Evolutionary conservation across 2,797 vertebrate species (phyloP).

Genomic region (Rhinogobio ventralis): DNA sequence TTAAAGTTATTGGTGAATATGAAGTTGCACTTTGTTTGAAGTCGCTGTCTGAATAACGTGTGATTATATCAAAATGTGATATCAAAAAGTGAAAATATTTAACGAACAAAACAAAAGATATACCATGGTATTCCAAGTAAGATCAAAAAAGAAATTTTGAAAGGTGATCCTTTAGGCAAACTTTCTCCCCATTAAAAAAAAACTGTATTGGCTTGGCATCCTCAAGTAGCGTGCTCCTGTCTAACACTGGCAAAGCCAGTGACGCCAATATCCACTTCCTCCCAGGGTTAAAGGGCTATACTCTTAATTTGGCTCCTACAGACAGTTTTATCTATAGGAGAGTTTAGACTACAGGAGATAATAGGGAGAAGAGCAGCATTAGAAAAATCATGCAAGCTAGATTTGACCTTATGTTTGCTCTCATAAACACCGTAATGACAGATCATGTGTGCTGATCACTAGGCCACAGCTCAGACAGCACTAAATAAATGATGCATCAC

Average conservation of each 20-base stretch:
- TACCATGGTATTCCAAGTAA: background rate
- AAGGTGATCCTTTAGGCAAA: background rate
- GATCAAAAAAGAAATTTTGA: background rate
- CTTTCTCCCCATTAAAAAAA: no score
- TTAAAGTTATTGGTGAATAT: background rate
- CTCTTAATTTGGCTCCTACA: background rate
- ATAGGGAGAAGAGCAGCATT: background rate
- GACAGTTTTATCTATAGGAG: background rate
- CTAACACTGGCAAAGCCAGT: no score
- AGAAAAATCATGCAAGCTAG: background rate
- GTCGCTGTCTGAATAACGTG: background rate
- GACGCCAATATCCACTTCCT: background rate
- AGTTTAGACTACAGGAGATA: background rate
- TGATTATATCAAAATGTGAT: background rate
- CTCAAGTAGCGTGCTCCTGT: background rate
- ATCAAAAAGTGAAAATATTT: background rate
- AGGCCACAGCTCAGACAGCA: background rate
- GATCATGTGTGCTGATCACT: constrained; percentile 13
- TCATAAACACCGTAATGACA: background rate
- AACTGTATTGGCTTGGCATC: no score
- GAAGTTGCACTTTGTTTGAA: background rate
- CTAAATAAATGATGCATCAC: constrained; percentile 23
- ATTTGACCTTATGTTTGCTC: background rate
- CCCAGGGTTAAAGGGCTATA: background rate
- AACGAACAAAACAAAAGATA: background rate